A percentile compares a stretch with the other conserved stretches of the same genome.
Evolutionary conservation across 2,888 invertebrate genomes (phyloP).

Genomic region (Chironomus tentans): DNA sequence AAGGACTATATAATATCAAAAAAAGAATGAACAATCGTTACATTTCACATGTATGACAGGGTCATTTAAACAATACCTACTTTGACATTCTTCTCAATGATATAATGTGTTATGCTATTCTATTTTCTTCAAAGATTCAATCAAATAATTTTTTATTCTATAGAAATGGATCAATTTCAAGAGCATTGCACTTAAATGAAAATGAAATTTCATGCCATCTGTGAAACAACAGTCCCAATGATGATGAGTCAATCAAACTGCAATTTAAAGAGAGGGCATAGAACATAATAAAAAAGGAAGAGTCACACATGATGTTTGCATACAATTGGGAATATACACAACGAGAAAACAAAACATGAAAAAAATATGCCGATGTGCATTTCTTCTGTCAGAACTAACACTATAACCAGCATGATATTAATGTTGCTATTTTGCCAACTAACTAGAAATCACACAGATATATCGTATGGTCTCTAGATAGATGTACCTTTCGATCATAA

Average conservation of each 20-base stretch:
- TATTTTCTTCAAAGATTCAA: neutral
- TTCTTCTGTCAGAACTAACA: neutral
- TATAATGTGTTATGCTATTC: neutral
- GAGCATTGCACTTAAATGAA: neutral
- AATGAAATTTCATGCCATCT: slow-evolving; percentile 21
- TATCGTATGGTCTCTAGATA: too few species aligned
- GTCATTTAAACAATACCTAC: neutral
- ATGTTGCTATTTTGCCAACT: neutral
- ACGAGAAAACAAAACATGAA: neutral
- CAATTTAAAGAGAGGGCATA: slow-evolving; percentile 33
- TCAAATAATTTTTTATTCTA: neutral
- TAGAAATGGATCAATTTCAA: slow-evolving; percentile 11
- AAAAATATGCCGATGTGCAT: slow-evolving; percentile 4
- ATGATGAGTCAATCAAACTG: slow-evolving; percentile 35
- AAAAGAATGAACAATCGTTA: neutral
- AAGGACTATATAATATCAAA: neutral
- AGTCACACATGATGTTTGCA: slow-evolving; percentile 11
- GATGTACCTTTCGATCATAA: neutral
- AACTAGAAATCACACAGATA: neutral
- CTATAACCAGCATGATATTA: neutral
- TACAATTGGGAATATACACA: slow-evolving; percentile 11
- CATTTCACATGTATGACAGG: neutral
- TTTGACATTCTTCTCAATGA: slow-evolving; percentile 3
- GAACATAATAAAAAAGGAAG: slow-evolving; percentile 21
- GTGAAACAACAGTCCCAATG: slow-evolving; percentile 25